Base-by-base conservation (phyloP, 2,113 vertebrate genomes). In the Hoplias malabaricus region DNA sequence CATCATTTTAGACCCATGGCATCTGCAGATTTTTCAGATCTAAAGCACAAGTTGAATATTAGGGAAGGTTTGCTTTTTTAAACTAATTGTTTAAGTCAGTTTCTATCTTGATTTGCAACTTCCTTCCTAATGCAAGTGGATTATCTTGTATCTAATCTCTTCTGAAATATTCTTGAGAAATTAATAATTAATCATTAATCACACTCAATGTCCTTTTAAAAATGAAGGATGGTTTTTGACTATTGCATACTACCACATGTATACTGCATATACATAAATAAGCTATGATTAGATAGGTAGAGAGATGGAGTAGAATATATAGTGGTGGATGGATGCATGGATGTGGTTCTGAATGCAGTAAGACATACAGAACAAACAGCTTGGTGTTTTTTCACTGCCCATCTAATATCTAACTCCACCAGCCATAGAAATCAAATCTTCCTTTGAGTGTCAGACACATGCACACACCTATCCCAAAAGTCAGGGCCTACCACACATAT, bases 361-460 rank as follows among this genome's bases (percentile, higher is more conserved):
- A 4, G 38, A 38, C 12, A 57, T 6, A 46, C 3, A 69, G 27
- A 42, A 11, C 23, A 56, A 56, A 40, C 59, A 19, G 42, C 27
- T 25, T 43, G 19, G 33, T 5, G 16, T 40, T 61, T 7, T 8
- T 33, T 46, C 66, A 40, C 54, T n/a, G 21, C 54, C 40, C 13
- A 69, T 34, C 75, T 54, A 69, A 77, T 77, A 48, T 69, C 27
- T 40, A 77, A n/a, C 62, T 29, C 62, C 54, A 43, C 29, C 67
- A 75, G 38, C 54, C 11, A 23, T 27, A 79, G 59, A 78, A 78
- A 78, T 75, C 65, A 75, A 69, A 79, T 75, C 76, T 59, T 57
- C 61, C 59, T 25, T 46, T 23, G 38, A 25, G 7, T 69, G 40
- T 69, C 72, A 42, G 65, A 46, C 70, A 23, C 61, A 46, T n/a